phyloP scores from a whole-genome alignment of 2,797 vertebrate species.

The Hoplostethus atlanticus region DNA sequence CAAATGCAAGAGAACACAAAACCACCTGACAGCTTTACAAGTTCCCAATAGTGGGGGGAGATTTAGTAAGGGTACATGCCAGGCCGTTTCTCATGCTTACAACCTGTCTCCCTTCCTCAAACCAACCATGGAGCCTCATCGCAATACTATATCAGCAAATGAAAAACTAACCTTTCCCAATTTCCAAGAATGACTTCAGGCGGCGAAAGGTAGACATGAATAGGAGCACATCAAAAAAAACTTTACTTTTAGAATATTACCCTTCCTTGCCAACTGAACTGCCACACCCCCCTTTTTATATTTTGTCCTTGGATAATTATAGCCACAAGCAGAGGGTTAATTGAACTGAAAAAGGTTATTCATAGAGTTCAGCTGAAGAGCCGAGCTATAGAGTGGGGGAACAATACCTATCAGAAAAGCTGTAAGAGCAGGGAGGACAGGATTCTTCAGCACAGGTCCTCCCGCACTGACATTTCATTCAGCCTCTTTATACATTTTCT shows the following conservation, averaged over 20 bases:
- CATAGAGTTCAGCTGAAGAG: slow-evolving; percentile 50
- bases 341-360: slow-evolving; percentile 77
- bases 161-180: slow-evolving; percentile 42
- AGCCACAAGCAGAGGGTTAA: slow-evolving; percentile 77
- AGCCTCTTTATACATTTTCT: slow-evolving; percentile 30
- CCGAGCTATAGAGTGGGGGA: slow-evolving; percentile 37
- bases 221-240: slow-evolving; percentile 34
- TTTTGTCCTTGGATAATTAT: slow-evolving; percentile 78
- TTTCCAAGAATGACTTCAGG: slow-evolving; percentile 51
- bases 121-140: slow-evolving; percentile 2
- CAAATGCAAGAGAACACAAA: slow-evolving; percentile 58
- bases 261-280: slow-evolving; percentile 22
- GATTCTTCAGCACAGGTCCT: slow-evolving; percentile 23
- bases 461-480: slow-evolving; percentile 37
- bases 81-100: slow-evolving; percentile 50
- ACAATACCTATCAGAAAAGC: slow-evolving; percentile 57
- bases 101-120: slow-evolving; percentile 3
- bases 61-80: slow-evolving; percentile 24
- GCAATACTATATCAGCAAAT: slow-evolving; percentile 8
- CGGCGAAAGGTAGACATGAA: slow-evolving; percentile 31
- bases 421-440: slow-evolving; percentile 29
- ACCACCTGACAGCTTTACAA: slow-evolving; percentile 62
- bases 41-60: slow-evolving; percentile 9
- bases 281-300: slow-evolving; percentile 52
- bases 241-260: slow-evolving; percentile 53